A percentile compares a stretch with the other conserved stretches of the same genome.
Evolutionary conservation across 1,140 invertebrate species (phyloP).

Genomic region (Mercenaria mercenaria): DNA sequence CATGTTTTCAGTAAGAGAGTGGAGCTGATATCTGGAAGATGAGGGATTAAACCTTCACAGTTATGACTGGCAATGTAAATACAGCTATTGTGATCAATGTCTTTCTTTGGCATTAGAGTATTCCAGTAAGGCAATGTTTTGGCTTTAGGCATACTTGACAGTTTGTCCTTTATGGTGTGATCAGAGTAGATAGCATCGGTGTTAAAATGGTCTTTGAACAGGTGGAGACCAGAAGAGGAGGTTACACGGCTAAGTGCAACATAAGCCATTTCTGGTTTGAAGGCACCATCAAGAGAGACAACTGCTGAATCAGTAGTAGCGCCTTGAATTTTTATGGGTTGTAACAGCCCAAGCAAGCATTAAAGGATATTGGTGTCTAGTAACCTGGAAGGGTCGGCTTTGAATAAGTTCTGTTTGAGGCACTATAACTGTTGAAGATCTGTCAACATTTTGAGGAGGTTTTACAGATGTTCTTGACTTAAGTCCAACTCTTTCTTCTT

Average conservation of each 20-base stretch:
- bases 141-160: neutral
- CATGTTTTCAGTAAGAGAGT: neutral
- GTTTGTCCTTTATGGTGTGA: neutral
- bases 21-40: neutral
- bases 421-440: neutral
- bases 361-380: constrained; percentile 4
- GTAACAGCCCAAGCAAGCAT: constrained; percentile 4
- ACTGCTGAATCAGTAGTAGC: neutral
- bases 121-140: neutral
- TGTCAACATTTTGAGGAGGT: neutral
- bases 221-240: neutral
- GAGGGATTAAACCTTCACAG: neutral
- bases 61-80: constrained; percentile 12
- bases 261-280: neutral
- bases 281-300: neutral
- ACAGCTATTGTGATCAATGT: neutral
- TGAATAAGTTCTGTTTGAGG: constrained; percentile 5
- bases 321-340: constrained; percentile 2
- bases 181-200: neutral
- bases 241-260: neutral
- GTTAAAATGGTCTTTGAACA: neutral
- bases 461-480: neutral
- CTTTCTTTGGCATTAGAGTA: neutral
- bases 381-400: neutral
- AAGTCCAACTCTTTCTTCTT: constrained; percentile 20